Conservation (phyloP, 2,797 vertebrate species). For the Acanthurus tractus region DNA sequence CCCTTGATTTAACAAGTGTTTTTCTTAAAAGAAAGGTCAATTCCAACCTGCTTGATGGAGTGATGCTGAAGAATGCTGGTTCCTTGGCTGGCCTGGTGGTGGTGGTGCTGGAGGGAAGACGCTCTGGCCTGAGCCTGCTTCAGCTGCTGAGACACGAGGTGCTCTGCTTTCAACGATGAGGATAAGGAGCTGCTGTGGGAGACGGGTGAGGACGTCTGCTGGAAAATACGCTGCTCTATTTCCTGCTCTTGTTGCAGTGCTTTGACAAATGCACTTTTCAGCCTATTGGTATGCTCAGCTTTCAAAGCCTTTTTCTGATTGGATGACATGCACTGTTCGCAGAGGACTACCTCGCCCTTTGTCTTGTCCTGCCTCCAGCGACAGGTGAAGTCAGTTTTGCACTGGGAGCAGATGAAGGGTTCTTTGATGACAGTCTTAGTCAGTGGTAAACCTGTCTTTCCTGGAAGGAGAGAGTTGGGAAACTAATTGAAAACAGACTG, state of each 20-base stretch:
- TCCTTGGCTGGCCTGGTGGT: constrained; percentile 85
- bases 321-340: constrained; percentile 96
- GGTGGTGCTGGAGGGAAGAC: constrained; percentile 80
- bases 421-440: constrained; percentile 80
- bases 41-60: constrained; percentile 91
- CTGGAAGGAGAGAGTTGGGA: constrained; percentile 72
- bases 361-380: constrained; percentile 92
- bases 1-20: neutral
- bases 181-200: constrained; percentile 79
- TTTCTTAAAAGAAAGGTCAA: neutral
- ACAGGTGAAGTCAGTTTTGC: constrained; percentile 98
- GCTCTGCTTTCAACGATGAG: constrained; percentile 80
- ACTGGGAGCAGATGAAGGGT: constrained; percentile 93
- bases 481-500: constrained; percentile 26
- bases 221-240: constrained; percentile 95
- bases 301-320: constrained; percentile 96
- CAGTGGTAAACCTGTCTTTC: constrained; percentile 83
- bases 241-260: constrained; percentile 98
- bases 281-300: constrained; percentile 94
- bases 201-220: constrained; percentile 81
- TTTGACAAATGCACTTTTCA: constrained; percentile 97
- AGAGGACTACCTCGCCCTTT: constrained; percentile 91
- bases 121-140: constrained; percentile 82
- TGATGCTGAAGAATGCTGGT: constrained; percentile 88
- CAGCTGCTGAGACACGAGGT: constrained; percentile 83